Conservation (phyloP, 2,113 vertebrate genomes). For the Anarhynchus alexandrinus region DNA sequence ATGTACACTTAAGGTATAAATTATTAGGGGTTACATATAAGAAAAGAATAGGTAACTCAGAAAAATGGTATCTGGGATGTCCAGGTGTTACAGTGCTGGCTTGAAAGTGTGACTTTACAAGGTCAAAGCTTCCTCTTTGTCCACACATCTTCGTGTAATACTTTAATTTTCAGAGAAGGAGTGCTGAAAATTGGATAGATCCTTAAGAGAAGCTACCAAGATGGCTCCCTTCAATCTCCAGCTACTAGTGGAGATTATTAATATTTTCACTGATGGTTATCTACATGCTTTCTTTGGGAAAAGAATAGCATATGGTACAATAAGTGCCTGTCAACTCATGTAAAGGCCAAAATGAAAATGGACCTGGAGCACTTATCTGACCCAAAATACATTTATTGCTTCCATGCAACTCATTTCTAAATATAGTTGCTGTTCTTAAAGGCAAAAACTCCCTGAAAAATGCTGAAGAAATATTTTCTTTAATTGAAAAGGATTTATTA, state of each 20-base stretch:
- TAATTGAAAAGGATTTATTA: not conserved
- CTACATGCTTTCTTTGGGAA: not conserved
- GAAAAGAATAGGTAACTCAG: not conserved
- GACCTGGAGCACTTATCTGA: not conserved
- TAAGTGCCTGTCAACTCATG: not conserved
- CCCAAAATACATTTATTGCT: not conserved
- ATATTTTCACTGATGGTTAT: not conserved
- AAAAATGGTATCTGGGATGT: not conserved
- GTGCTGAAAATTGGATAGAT: not conserved
- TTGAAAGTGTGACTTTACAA: not conserved
- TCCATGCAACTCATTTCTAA: not conserved
- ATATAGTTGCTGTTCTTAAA: not conserved
- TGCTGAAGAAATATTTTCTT: not conserved
- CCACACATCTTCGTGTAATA: accelerated
- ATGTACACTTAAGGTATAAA: not conserved
- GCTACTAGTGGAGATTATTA: not conserved
- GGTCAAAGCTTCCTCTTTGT: not conserved
- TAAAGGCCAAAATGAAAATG: not conserved
- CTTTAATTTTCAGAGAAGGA: not conserved
- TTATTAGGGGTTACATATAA: not conserved
- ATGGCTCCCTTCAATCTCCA: not conserved
- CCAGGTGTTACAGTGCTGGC: not conserved
- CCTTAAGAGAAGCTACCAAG: not conserved
- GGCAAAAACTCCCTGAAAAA: not conserved
- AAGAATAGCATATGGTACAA: not conserved